These are phyloP conservation scores for Enhydra lutris DNA, from an alignment of 2,113 vertebrate genomes.

Conservation along the genomic window DNA sequence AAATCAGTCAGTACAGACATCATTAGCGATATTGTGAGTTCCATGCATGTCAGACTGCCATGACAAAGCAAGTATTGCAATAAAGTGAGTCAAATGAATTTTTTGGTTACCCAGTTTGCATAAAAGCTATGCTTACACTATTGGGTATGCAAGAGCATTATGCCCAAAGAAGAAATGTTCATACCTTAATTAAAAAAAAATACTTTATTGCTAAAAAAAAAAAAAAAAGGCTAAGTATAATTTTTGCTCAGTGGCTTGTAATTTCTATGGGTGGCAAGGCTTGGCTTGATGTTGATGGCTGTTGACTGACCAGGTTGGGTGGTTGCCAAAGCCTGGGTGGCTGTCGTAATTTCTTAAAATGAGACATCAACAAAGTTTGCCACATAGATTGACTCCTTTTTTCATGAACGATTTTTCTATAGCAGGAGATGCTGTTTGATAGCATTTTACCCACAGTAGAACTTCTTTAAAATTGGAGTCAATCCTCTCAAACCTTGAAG, in stretches of 20 bases:
- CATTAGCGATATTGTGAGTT: no score
- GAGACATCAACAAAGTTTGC: neutral
- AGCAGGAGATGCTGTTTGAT: neutral
- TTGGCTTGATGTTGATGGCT: neutral
- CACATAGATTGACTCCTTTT: neutral
- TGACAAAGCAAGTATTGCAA: no score
- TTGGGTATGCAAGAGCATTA: neutral
- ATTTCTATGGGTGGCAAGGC: neutral
- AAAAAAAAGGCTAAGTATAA: neutral
- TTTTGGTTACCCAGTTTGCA: neutral
- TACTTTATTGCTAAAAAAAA: neutral
- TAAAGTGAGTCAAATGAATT: neutral
- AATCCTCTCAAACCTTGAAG: neutral
- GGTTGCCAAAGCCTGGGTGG: neutral
- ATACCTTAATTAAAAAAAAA: neutral
- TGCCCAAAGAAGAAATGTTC: neutral
- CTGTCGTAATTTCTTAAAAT: neutral
- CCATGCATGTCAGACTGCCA: no score
- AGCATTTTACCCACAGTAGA: neutral
- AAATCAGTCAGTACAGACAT: no score
- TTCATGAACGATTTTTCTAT: neutral
- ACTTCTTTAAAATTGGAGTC: neutral
- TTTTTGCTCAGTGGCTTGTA: neutral
- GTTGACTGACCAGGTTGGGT: neutral
- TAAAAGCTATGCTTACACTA: neutral